These are phyloP conservation scores for Empidonax traillii DNA, from an alignment of 2,113 vertebrate species.

Conservation along the genomic window DNA sequence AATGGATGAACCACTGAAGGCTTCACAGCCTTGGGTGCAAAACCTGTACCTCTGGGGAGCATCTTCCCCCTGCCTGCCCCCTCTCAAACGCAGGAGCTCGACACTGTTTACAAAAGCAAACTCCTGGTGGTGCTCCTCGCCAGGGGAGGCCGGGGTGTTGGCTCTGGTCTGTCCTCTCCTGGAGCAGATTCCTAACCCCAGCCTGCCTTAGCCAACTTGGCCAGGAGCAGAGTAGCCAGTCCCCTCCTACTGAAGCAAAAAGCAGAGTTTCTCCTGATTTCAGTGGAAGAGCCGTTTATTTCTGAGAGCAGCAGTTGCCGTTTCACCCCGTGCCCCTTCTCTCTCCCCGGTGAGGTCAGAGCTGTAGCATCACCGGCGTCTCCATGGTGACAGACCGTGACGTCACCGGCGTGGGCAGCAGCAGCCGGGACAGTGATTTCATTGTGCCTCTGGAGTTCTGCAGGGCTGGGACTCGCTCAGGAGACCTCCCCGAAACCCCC, in stretches of 20 bases:
- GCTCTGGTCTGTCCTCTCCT: neutral
- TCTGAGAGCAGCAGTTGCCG: neutral
- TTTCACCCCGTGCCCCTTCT: neutral
- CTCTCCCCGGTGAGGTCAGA: neutral
- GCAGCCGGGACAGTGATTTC: conserved; percentile 2
- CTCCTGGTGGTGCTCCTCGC: neutral
- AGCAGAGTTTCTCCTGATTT: neutral
- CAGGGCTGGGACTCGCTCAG: neutral
- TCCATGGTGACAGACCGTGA: conserved; percentile 43
- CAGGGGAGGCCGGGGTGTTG: neutral
- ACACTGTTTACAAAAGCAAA: neutral
- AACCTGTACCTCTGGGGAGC: neutral
- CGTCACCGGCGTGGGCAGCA: neutral
- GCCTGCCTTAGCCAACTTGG: neutral
- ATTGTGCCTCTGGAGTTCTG: neutral
- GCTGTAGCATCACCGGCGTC: neutral
- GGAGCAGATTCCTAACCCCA: neutral
- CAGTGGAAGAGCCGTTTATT: neutral
- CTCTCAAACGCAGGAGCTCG: neutral
- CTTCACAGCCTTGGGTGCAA: neutral
- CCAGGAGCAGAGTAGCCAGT: accelerated
- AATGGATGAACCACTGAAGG: neutral
- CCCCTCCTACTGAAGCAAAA: neutral
- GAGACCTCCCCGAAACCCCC: neutral
- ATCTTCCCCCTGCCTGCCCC: neutral